These are phyloP conservation scores for Phylloscopus collybita DNA, from an alignment of 2,797 vertebrate species.

Conservation along the genomic window DNA sequence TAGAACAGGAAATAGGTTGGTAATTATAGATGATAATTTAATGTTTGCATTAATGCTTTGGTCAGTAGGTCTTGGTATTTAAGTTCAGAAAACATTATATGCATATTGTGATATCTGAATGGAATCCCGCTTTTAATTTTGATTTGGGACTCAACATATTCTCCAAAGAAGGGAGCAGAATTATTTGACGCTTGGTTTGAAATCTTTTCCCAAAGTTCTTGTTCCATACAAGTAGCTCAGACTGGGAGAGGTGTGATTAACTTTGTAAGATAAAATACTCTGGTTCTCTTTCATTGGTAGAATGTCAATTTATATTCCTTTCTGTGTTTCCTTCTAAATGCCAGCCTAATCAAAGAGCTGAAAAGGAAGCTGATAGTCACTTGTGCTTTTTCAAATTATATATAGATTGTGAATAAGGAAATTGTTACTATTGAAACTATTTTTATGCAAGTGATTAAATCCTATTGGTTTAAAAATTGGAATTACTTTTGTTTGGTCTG, in stretches of 20 bases:
- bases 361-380: neutral
- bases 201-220: neutral
- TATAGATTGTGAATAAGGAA: slow-evolving; percentile 17
- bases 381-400: slow-evolving; percentile 5
- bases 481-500: neutral
- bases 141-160: neutral
- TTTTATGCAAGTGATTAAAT: slow-evolving; percentile 31
- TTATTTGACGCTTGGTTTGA: neutral
- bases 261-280: neutral
- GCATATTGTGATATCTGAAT: neutral
- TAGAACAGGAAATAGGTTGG: neutral
- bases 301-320: neutral
- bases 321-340: neutral
- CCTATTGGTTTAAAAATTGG: neutral
- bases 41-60: neutral
- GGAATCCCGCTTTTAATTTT: slow-evolving; percentile 7
- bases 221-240: neutral
- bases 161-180: neutral
- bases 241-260: neutral
- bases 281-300: neutral
- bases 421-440: neutral
- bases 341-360: neutral
- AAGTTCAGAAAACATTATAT: neutral
- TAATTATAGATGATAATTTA: neutral
- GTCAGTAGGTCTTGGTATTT: neutral